Base-by-base conservation (phyloP, 2,113 vertebrate species). In the Phaetusa simplex region DNA sequence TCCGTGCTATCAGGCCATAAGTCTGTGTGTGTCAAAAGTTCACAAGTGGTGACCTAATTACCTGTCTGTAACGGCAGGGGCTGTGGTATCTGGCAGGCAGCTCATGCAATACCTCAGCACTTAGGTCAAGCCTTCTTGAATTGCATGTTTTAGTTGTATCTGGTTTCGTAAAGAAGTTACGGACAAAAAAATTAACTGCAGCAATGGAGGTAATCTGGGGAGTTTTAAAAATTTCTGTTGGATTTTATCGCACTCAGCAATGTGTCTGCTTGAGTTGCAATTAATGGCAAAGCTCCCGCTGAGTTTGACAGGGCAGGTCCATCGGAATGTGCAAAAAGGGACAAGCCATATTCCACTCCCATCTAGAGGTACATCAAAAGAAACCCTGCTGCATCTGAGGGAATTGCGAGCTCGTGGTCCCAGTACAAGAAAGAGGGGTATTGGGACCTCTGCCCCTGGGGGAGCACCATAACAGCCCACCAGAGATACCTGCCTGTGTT, bases 41-140 rank as follows among this genome's bases (percentile, higher is more conserved):
- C 91, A 93, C 74, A 92, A 95, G 79, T 67, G 74, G 78, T 93
- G 93, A 90, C 96, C 82, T 86, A 91, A 91, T 94, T 95, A 96
- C 91, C 89, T 95, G 89, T 85, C 91, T 70, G 45, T 55, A 91
- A 66, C 11, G 30, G 43, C 3, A 1, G 32, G 86, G 85, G 38
- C 89, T 93, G 90, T 83, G 74, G 86, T 93, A 86, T 83, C 82
- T 91, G 93, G 93, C 95, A 95, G 81, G 77, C 91, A 95, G 81
- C 74, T 91, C 84, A 20, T 62, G 84, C 91, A 95, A 95, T 95
- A 90, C 91, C 84, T 96, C 90, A 87, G 94, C 91, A 88, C 93
- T 89, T 91, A 91, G 95, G 82, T 96, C 89, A 95, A 94, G 74
- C 38, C 71, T 95, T 73, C 84, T 96, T 95, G 71, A 96, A 93